phyloP scores from a whole-genome alignment of 2,888 invertebrate species.

The Xanthia icteritia region DNA sequence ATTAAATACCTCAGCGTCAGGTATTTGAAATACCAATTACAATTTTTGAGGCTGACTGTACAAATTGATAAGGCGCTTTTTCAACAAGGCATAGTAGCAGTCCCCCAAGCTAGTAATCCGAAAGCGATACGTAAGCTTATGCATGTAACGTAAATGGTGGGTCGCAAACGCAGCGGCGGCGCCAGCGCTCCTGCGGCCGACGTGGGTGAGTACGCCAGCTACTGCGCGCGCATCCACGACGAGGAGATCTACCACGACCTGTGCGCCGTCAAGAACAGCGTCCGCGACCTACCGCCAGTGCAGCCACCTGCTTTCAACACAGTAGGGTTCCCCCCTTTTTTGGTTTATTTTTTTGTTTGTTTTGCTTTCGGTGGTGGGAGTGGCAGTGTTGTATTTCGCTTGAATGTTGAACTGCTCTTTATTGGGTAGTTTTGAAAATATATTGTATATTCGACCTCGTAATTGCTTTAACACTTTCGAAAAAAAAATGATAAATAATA shows the following conservation, averaged over 20 bases:
- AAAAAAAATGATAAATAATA: neutral
- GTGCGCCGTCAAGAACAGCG: conserved; percentile 92
- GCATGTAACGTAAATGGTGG: conserved; percentile 71
- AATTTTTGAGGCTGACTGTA: neutral
- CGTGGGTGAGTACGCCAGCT: conserved; percentile 92
- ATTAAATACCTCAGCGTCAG: neutral
- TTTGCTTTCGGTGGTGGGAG: conserved; percentile 58
- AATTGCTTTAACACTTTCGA: neutral
- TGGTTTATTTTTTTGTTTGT: conserved; percentile 51
- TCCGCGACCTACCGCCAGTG: conserved; percentile 87
- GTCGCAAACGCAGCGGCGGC: conserved; percentile 79
- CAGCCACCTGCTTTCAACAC: conserved; percentile 86
- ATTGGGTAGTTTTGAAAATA: neutral
- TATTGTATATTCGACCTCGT: neutral
- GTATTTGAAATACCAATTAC: neutral
- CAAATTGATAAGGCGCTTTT: conserved; percentile 13
- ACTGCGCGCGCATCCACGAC: conserved; percentile 94
- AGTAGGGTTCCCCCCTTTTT: conserved; percentile 76
- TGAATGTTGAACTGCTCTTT: neutral
- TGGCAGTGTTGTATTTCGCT: conserved; percentile 15
- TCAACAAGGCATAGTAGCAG: conserved; percentile 9
- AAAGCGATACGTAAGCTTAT: conserved; percentile 65
- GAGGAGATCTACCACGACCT: conserved; percentile 99
- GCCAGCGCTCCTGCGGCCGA: conserved; percentile 77
- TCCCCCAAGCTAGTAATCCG: conserved; percentile 51